A percentile compares a stretch with the other conserved stretches of the same genome.
These are phyloP conservation scores for Amiota minor DNA, from an alignment of 2,888 invertebrate genomes.

Conservation along the genomic window DNA sequence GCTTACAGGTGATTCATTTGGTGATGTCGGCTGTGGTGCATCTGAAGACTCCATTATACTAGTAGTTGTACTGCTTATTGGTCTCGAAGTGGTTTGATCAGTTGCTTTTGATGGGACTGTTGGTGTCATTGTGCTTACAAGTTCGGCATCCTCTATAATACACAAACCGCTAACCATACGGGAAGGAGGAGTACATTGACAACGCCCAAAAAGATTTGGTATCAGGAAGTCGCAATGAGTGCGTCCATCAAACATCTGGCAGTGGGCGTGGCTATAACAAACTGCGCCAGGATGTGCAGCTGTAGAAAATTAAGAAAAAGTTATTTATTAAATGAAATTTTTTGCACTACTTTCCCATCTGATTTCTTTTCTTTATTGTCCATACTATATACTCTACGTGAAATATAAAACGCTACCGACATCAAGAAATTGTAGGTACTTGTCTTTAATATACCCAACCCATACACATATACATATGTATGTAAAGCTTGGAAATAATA, in stretches of 20 bases:
- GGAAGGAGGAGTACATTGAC: conserved; percentile 83
- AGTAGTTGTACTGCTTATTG: conserved; percentile 46
- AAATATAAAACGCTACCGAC: too few species aligned
- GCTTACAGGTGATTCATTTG: conserved; percentile 51
- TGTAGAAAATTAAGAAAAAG: conserved; percentile 68
- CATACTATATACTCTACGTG: too few species aligned
- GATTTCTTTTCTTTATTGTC: not conserved
- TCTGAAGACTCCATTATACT: conserved; percentile 41
- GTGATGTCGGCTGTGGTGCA: conserved; percentile 38
- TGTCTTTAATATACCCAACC: too few species aligned
- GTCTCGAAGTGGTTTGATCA: conserved; percentile 40
- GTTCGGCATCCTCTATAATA: conserved; percentile 66
- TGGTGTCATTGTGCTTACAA: conserved; percentile 34
- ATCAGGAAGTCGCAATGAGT: conserved; percentile 92
- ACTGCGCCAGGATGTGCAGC: conserved; percentile 90
- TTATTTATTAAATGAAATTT: not conserved
- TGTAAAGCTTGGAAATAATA: too few species aligned
- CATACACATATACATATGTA: too few species aligned
- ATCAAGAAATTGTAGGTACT: too few species aligned
- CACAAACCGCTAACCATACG: conserved; percentile 80
- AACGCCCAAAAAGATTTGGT: conserved; percentile 90
- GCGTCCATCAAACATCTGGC: conserved; percentile 86
- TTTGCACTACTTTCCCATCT: not conserved
- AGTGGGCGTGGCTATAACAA: conserved; percentile 92
- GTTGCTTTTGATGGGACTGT: conserved; percentile 50